phyloP scores from a whole-genome alignment of 2,113 vertebrate species.

The Plecotus auritus region DNA sequence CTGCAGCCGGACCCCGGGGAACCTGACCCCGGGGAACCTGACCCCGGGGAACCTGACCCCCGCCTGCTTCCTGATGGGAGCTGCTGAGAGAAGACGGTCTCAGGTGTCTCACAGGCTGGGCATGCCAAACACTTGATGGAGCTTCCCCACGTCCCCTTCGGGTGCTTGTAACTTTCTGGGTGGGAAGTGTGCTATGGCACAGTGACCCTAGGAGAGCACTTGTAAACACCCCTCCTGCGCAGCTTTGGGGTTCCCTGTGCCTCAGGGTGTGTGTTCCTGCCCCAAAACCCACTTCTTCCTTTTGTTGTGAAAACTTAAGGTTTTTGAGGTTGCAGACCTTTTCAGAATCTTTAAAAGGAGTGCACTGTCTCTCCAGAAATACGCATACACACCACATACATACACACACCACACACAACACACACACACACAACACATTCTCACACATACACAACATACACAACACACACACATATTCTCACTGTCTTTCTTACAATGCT shows the following conservation, averaged over 20 bases:
- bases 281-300: not conserved
- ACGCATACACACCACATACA: not conserved
- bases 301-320: not conserved
- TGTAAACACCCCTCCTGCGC: not conserved
- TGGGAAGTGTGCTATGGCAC: not conserved
- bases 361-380: not conserved
- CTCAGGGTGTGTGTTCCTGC: not conserved
- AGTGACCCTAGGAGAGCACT: not conserved
- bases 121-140: not conserved
- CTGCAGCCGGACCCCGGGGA: not conserved
- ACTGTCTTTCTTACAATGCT: not conserved
- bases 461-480: rapidly evolving
- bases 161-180: not conserved
- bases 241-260: not conserved
- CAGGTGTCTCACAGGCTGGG: not conserved
- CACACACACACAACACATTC: not conserved
- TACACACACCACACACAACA: too few species aligned
- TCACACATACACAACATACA: not conserved
- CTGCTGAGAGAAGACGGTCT: not conserved
- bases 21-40: not conserved
- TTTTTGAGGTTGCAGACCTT: not conserved
- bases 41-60: not conserved
- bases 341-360: not conserved
- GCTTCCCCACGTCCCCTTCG: not conserved
- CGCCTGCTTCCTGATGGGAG: not conserved